These are phyloP conservation scores for Spermophilus dauricus DNA, from an alignment of 2,113 vertebrate species.

Conservation along the genomic window DNA sequence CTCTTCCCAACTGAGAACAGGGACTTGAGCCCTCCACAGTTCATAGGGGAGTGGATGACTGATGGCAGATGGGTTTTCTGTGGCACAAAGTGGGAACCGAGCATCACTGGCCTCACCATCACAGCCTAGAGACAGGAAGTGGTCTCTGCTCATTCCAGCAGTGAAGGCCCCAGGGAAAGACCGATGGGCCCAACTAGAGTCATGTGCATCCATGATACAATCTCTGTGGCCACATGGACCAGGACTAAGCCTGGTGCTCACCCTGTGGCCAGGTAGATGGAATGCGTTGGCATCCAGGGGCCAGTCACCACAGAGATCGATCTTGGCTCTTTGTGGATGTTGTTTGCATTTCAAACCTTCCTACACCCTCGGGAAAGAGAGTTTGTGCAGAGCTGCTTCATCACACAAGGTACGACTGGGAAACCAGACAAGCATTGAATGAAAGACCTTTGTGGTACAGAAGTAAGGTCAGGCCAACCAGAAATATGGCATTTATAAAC, in stretches of 20 bases:
- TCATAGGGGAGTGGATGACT: background rate
- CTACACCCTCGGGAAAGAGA: background rate
- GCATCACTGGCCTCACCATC: background rate
- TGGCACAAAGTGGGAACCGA: background rate
- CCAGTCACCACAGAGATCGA: too few species aligned
- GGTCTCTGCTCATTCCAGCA: background rate
- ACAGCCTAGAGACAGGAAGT: background rate
- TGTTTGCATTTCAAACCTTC: background rate
- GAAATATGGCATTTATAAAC: background rate
- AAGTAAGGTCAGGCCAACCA: background rate
- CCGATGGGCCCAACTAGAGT: background rate
- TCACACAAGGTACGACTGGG: background rate
- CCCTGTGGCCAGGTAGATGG: background rate
- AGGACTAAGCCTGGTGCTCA: background rate
- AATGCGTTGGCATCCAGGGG: background rate
- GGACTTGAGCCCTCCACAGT: background rate
- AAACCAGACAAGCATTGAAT: background rate
- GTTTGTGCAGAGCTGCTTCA: background rate
- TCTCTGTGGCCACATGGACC: fast-evolving
- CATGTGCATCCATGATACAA: background rate
- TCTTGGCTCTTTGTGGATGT: background rate
- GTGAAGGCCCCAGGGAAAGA: background rate
- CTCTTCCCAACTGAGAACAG: background rate
- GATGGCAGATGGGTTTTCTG: background rate
- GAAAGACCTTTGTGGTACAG: background rate